phyloP scores from a whole-genome alignment of 2,888 invertebrate genomes.

The Cerceris rybyensis region DNA sequence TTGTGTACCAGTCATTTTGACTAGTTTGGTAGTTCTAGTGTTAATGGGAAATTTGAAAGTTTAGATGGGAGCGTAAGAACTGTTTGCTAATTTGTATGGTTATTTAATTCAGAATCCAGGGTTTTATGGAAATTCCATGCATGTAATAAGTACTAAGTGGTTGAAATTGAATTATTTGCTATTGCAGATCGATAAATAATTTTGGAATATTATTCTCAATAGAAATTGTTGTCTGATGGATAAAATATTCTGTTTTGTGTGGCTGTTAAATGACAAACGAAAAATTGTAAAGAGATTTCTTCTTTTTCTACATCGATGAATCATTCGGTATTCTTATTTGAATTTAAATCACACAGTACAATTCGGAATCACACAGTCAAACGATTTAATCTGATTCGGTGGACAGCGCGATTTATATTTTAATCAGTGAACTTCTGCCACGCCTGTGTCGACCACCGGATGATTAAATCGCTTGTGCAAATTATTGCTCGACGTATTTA shows the following conservation, averaged over 20 bases:
- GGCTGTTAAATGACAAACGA: not conserved
- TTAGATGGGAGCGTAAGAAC: too few species aligned
- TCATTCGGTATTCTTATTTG: conserved; percentile 37
- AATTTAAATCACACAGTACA: conserved; percentile 43
- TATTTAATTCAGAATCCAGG: too few species aligned
- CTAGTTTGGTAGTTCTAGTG: too few species aligned
- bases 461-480: conserved; percentile 63
- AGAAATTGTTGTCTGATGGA: not conserved
- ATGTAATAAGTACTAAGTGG: too few species aligned
- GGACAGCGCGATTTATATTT: conserved; percentile 68
- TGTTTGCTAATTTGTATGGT: too few species aligned
- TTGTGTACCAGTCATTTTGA: too few species aligned
- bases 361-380: conserved; percentile 28
- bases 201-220: too few species aligned
- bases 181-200: too few species aligned
- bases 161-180: too few species aligned
- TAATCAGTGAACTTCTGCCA: conserved; percentile 60
- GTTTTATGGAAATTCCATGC: too few species aligned
- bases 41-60: too few species aligned
- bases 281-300: too few species aligned
- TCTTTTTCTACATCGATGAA: conserved; percentile 9
- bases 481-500: conserved; percentile 59
- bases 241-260: not conserved
- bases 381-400: conserved; percentile 59
- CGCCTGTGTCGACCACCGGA: conserved; percentile 37